Base-by-base conservation (phyloP, 1,140 invertebrate species). In the Leptinotarsa defecta region DNA sequence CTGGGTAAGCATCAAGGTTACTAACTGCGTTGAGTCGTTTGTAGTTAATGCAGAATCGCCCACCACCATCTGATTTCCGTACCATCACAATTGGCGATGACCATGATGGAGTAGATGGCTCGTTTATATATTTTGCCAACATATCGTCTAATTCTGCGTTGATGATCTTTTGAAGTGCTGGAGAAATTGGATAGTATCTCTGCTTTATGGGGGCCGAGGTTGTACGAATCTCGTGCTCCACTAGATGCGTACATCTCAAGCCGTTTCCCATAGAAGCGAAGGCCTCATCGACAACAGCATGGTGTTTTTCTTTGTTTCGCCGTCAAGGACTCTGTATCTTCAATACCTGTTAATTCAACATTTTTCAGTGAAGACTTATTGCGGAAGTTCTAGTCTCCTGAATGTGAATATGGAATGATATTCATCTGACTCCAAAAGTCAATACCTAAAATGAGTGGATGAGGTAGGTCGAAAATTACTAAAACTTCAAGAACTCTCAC, bases 101-200 rank as follows among this genome's bases (percentile, higher is more conserved):
- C 63, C 17, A 75, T 75, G 73, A 83, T 84, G 48, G 84, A 5
- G 73, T 67, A n/a, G 76, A 80, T 11, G 6, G 67, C 27, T 77
- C 71, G 15, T 74, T 74, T 4, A 77, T 64, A 19, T 73, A 74
- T 13, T 57, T 48, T 1, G 63, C 74, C 52, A 80, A 17, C 77
- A 80, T 80, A 13, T 71, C 19, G 52, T 80, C 74, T 0, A 81
- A 69, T 57, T 81, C 78, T 1, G 43, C 15, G 43, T 73, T 68
- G 5, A 81, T 77, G 3, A 63, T 27, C 19, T 68, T 62, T 48
- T 76, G 48, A 19, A 57, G 71, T 19, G 24, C 22, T 15, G 77
- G 68, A 43, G 74, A 75, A 19, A 75, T 43, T 8, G 68, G 61
- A 71, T 71, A 68, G 43, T 62, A 71, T 13, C 71, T 8, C 65